These are phyloP conservation scores for Tuta absoluta DNA, from an alignment of 2,888 invertebrate species.

Conservation along the genomic window DNA sequence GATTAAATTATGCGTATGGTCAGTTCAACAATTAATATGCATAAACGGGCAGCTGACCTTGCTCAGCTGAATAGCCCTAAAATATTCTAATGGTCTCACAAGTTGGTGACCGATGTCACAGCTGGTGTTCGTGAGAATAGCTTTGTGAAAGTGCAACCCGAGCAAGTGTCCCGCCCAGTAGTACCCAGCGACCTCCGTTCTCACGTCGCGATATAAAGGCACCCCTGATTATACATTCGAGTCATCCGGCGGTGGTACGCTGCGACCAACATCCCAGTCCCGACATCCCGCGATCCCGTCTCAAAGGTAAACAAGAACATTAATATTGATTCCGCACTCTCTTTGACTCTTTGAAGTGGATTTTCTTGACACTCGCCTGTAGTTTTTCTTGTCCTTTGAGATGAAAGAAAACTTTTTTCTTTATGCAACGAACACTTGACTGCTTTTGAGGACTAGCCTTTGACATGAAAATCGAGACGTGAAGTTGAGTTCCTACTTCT, in stretches of 20 bases:
- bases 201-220: conserved; percentile 66
- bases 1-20: conserved; percentile 59
- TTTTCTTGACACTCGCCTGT: conserved; percentile 59
- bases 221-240: conserved; percentile 76
- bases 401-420: conserved; percentile 51
- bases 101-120: conserved; percentile 62
- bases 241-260: conserved; percentile 60
- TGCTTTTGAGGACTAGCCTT: conserved; percentile 40
- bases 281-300: conserved; percentile 54
- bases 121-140: conserved; percentile 75
- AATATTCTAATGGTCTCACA: conserved; percentile 74
- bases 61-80: conserved; percentile 55
- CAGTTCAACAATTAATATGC: conserved; percentile 51
- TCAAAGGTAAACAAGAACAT: conserved; percentile 77
- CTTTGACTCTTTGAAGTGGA: conserved; percentile 70
- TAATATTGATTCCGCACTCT: conserved; percentile 75
- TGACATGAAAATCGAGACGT: conserved; percentile 45
- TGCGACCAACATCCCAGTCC: conserved; percentile 55
- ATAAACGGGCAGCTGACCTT: conserved; percentile 71
- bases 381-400: conserved; percentile 66
- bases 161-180: conserved; percentile 74
- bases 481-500: conserved; percentile 1
- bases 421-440: conserved; percentile 35
- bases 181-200: conserved; percentile 60
- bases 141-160: conserved; percentile 67